These are phyloP conservation scores for Pharmacophagus antenor DNA, from an alignment of 2,888 invertebrate species.

Conservation along the genomic window DNA sequence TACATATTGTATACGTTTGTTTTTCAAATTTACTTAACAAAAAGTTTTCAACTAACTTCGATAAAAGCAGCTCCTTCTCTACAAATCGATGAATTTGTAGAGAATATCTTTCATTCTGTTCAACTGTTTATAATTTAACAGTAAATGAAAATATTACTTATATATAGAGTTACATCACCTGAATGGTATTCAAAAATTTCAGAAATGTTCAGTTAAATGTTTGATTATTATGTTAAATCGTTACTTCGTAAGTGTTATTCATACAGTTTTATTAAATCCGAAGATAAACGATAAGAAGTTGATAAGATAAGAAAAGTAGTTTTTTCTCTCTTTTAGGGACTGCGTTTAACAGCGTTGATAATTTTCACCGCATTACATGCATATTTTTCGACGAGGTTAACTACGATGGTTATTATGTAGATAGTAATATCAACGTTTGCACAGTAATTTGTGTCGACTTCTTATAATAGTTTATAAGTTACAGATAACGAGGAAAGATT, in stretches of 20 bases:
- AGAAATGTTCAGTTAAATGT: slow-evolving; percentile 15
- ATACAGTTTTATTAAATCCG: slow-evolving; percentile 13
- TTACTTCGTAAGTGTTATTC: slow-evolving; percentile 19
- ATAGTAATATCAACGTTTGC: slow-evolving; percentile 28
- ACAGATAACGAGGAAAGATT: slow-evolving; percentile 10
- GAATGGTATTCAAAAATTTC: slow-evolving; percentile 17
- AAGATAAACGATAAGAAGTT: slow-evolving; percentile 21
- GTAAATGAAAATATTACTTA: too few species aligned
- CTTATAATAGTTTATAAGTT: slow-evolving; percentile 20
- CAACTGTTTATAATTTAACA: too few species aligned
- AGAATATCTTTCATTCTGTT: too few species aligned
- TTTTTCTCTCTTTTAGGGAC: slow-evolving; percentile 17
- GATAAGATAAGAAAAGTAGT: slow-evolving; percentile 27
- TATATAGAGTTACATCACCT: not conserved
- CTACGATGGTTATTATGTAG: slow-evolving; percentile 26
- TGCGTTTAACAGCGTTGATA: slow-evolving; percentile 15
- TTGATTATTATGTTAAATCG: slow-evolving; percentile 23
- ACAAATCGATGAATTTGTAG: too few species aligned
- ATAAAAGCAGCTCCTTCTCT: too few species aligned
- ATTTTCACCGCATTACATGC: slow-evolving; percentile 21
- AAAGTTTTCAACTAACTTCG: too few species aligned
- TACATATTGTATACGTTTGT: not conserved
- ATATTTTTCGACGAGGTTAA: slow-evolving; percentile 29
- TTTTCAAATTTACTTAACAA: not conserved
- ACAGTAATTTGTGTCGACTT: slow-evolving; percentile 27